Percentiles rank a stretch among this genome's conserved stretches.
Conservation (phyloP, 2,888 invertebrate genomes). For the Crocallis elinguaria region DNA sequence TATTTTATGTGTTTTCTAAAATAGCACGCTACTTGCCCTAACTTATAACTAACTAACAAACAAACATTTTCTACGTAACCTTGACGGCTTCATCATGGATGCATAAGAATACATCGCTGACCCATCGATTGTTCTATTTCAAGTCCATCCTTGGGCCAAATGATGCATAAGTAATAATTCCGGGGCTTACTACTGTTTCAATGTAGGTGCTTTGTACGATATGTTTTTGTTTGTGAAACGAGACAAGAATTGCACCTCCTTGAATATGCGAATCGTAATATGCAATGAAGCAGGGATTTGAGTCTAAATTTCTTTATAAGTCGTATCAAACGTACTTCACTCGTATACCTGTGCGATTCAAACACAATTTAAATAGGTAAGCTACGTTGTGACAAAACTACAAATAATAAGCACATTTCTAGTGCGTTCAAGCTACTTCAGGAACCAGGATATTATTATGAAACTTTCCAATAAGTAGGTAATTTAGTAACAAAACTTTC, state of each 20-base stretch:
- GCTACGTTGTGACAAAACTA: neutral
- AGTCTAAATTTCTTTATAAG: no score
- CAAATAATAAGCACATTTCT: conserved; percentile 9
- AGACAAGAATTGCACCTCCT: no score
- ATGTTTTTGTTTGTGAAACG: no score
- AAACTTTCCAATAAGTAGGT: conserved; percentile 10
- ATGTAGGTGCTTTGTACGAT: neutral
- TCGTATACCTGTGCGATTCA: no score
- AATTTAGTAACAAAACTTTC: conserved; percentile 20
- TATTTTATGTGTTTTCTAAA: no score
- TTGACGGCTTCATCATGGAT: conserved; percentile 50
- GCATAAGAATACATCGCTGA: conserved; percentile 59
- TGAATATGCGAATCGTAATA: no score
- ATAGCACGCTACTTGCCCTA: neutral
- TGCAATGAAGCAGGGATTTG: no score
- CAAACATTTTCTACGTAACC: conserved; percentile 14
- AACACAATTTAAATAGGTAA: no score
- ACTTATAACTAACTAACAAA: neutral
- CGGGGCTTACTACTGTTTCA: neutral
- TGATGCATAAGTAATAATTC: conserved; percentile 27
- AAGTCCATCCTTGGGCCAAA: conserved; percentile 31
- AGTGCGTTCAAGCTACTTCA: conserved; percentile 2
- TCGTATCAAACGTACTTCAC: no score
- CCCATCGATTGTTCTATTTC: conserved; percentile 57
- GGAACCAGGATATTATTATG: conserved; percentile 10